Evolutionary conservation across 2,113 vertebrate genomes (phyloP).

Genomic region (Terrapene triunguis): DNA sequence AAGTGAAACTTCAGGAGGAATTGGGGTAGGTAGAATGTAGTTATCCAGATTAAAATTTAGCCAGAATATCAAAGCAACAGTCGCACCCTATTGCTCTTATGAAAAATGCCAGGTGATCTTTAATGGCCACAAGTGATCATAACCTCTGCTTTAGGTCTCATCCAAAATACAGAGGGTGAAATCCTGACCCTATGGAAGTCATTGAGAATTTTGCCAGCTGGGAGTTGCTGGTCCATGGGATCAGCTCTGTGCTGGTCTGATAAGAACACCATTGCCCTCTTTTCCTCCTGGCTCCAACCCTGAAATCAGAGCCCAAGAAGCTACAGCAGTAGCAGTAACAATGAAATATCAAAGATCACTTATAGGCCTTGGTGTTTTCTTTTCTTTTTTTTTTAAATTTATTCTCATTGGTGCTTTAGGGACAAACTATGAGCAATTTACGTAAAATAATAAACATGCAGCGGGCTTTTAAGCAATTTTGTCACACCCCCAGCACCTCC

Average conservation of each 20-base stretch:
- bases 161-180: neutral
- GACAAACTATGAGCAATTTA: neutral
- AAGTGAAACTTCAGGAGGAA: neutral
- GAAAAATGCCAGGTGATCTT: neutral
- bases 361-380: neutral
- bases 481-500: neutral
- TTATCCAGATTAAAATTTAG: neutral
- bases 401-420: neutral
- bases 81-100: neutral
- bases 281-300: neutral
- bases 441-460: neutral
- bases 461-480: neutral
- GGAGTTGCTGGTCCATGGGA: neutral
- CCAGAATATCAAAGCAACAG: fast-evolving
- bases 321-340: neutral
- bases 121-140: neutral
- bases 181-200: neutral
- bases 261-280: neutral
- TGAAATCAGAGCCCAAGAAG: neutral
- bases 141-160: neutral
- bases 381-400: neutral
- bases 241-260: neutral
- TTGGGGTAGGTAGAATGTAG: neutral
- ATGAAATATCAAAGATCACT: neutral
- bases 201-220: fast-evolving